Evolutionary conservation across 2,113 vertebrate species (phyloP).

Genomic region (Eupsittula cactorum): DNA sequence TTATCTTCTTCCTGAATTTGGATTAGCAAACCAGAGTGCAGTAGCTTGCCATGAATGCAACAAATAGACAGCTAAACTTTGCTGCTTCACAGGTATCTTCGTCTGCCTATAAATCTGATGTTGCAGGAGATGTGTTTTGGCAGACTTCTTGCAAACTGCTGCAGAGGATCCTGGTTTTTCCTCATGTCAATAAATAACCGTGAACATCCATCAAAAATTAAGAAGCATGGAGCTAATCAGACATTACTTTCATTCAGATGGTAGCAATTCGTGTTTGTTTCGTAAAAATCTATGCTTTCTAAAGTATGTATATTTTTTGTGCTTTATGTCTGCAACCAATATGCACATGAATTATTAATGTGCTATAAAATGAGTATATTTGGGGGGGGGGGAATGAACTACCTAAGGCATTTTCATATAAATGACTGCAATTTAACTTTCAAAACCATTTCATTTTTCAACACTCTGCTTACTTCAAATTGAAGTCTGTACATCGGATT

Average conservation of each 20-base stretch:
- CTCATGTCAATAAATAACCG: background rate
- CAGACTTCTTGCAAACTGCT: background rate
- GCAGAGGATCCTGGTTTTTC: background rate
- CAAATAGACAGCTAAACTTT: background rate
- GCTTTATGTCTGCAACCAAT: constrained; percentile 28
- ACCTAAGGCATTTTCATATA: constrained; percentile 52
- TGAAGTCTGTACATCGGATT: constrained; percentile 1
- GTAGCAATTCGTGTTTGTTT: constrained; percentile 37
- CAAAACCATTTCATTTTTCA: constrained; percentile 47
- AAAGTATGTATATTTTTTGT: background rate
- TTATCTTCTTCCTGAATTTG: background rate
- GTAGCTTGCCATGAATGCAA: background rate
- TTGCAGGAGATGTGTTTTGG: background rate
- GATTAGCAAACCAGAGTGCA: background rate
- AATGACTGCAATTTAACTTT: constrained; percentile 55
- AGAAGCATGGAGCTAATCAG: constrained; percentile 15
- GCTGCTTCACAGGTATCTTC: background rate
- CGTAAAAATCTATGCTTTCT: constrained; percentile 17
- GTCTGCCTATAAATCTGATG: background rate
- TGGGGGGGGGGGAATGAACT: background rate
- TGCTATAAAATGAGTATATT: constrained; percentile 13
- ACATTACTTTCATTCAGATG: background rate
- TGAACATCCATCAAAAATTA: constrained; percentile 32
- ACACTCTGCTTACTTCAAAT: background rate
- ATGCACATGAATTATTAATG: constrained; percentile 63